Percentiles rank a stretch among this genome's conserved stretches.
These are phyloP conservation scores for Scytalopus superciliaris DNA, from an alignment of 2,113 vertebrate species.

Conservation along the genomic window DNA sequence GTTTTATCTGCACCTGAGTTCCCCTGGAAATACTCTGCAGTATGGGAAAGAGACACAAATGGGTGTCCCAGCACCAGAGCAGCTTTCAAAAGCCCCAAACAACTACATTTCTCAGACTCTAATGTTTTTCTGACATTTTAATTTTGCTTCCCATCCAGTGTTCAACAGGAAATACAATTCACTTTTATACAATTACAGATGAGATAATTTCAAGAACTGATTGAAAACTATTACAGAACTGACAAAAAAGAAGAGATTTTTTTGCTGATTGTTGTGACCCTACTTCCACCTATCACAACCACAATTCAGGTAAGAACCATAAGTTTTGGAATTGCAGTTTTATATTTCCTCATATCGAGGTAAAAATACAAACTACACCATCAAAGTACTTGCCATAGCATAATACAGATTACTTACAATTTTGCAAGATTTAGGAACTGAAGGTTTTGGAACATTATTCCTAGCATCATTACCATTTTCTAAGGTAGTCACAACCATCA, in stretches of 20 bases:
- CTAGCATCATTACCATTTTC: background rate
- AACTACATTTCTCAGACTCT: background rate
- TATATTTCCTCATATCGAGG: background rate
- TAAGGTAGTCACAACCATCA: background rate
- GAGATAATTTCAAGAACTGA: background rate
- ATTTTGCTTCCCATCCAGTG: background rate
- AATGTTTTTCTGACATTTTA: background rate
- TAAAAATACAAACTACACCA: background rate
- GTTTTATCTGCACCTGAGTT: background rate
- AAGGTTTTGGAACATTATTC: background rate
- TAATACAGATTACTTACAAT: fast-evolving
- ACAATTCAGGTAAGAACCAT: background rate
- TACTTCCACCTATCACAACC: background rate
- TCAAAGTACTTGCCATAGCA: background rate
- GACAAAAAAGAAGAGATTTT: background rate
- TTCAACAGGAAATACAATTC: background rate
- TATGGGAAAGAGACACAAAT: background rate
- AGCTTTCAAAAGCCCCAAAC: background rate
- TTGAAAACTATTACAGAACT: background rate
- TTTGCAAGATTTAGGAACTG: background rate
- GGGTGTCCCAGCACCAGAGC: background rate
- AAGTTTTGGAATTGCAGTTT: background rate
- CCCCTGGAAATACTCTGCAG: background rate
- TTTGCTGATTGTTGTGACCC: background rate
- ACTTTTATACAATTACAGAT: background rate